Evolutionary conservation across 23 tunicate species (phyloP).

Genomic region (Trididemnum clinides): DNA sequence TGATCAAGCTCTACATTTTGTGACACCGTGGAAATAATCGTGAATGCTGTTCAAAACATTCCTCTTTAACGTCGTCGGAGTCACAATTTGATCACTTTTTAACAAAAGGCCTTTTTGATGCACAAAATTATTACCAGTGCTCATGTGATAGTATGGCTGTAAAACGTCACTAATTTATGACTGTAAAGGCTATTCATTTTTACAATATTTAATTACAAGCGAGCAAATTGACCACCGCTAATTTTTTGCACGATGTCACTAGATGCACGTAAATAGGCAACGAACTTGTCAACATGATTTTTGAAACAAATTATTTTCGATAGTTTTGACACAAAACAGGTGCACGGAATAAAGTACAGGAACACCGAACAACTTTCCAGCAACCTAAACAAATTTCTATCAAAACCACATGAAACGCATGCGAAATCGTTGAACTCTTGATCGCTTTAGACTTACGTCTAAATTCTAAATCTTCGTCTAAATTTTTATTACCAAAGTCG

Average conservation of each 20-base stretch:
- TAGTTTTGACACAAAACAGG: not conserved
- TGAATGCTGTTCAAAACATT: not conserved
- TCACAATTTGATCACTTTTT: not conserved
- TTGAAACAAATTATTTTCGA: not conserved
- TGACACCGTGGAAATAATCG: not conserved
- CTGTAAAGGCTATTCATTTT: not conserved
- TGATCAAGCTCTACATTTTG: not conserved
- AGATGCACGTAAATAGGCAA: not conserved
- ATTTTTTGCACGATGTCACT: not conserved
- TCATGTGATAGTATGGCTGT: not conserved
- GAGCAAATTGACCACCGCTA: not conserved
- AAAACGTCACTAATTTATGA: not conserved
- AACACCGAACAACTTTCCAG: not conserved
- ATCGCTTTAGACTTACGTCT: no score
- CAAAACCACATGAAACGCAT: slow-evolving; percentile 9
- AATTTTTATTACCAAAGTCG: not conserved
- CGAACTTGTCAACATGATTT: not conserved
- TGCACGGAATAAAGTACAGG: not conserved
- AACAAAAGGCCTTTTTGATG: not conserved
- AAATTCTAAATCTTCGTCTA: slow-evolving; percentile 19
- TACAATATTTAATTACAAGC: not conserved
- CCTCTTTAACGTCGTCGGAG: not conserved
- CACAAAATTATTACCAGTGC: not conserved
- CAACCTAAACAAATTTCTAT: not conserved
- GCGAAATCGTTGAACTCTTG: slow-evolving; percentile 12